phyloP scores from a whole-genome alignment of 2,113 vertebrate species.

The Cephalophus harveyi region DNA sequence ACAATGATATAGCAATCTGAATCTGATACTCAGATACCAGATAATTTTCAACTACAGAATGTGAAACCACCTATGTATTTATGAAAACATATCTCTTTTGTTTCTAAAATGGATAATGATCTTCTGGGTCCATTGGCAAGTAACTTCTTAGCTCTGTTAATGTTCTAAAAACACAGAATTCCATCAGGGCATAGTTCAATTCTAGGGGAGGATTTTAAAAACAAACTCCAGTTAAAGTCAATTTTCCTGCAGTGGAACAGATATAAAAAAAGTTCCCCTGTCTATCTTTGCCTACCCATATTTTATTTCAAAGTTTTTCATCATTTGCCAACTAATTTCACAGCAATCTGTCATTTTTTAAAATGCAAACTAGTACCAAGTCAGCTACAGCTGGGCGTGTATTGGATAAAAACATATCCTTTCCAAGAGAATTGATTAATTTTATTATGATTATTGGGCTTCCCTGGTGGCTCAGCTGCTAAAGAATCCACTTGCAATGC shows the following conservation, averaged over 20 bases:
- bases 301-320: conserved; percentile 47
- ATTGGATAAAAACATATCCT: conserved; percentile 18
- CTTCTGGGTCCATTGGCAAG: neutral
- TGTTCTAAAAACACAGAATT: neutral
- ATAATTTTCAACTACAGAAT: neutral
- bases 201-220: neutral
- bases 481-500: neutral
- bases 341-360: conserved; percentile 58
- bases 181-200: neutral
- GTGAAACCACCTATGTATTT: neutral
- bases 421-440: neutral
- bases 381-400: neutral
- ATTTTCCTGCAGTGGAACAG: conserved; percentile 31
- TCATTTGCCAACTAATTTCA: conserved; percentile 25
- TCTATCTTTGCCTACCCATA: conserved; percentile 1
- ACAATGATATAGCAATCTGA: neutral
- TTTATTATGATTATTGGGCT: conserved; percentile 42
- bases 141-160: neutral
- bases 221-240: conserved; percentile 19
- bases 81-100: neutral
- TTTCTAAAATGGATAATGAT: neutral
- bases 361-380: conserved; percentile 49
- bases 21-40: neutral
- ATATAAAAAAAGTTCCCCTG: conserved; percentile 8
- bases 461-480: neutral